phyloP scores from a whole-genome alignment of 2,888 invertebrate species.

The Agrotis ipsilon region DNA sequence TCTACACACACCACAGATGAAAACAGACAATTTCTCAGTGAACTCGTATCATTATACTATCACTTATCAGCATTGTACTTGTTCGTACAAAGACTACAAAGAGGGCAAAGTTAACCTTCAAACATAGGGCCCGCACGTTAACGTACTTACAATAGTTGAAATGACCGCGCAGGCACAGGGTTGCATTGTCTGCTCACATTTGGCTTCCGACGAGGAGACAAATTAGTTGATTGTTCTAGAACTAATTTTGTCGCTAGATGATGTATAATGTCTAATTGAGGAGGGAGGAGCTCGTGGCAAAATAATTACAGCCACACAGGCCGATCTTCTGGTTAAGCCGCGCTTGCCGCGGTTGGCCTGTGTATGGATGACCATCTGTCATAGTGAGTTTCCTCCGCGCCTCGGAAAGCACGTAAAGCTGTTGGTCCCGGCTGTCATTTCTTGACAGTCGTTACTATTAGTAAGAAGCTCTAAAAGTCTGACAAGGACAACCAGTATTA shows the following conservation, averaged over 20 bases:
- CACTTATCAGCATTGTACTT: constrained; percentile 68
- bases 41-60: constrained; percentile 68
- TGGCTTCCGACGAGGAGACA: constrained; percentile 11
- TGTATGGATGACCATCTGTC: too few species aligned
- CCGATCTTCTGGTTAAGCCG: too few species aligned
- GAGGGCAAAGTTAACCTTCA: constrained; percentile 76
- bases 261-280: too few species aligned
- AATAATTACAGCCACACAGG: too few species aligned
- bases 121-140: constrained; percentile 83
- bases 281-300: too few species aligned
- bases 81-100: constrained; percentile 69
- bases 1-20: constrained; percentile 1
- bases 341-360: too few species aligned
- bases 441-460: too few species aligned
- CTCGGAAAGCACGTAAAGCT: too few species aligned
- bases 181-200: constrained; percentile 58
- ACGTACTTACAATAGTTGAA: constrained; percentile 74
- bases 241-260: neutral
- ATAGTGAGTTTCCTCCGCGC: too few species aligned
- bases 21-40: constrained; percentile 57
- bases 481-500: too few species aligned
- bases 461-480: too few species aligned
- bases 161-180: constrained; percentile 75
- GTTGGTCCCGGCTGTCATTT: too few species aligned
- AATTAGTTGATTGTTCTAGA: neutral